Conservation (phyloP, 1,140 invertebrate genomes). For the Battus philenor region DNA sequence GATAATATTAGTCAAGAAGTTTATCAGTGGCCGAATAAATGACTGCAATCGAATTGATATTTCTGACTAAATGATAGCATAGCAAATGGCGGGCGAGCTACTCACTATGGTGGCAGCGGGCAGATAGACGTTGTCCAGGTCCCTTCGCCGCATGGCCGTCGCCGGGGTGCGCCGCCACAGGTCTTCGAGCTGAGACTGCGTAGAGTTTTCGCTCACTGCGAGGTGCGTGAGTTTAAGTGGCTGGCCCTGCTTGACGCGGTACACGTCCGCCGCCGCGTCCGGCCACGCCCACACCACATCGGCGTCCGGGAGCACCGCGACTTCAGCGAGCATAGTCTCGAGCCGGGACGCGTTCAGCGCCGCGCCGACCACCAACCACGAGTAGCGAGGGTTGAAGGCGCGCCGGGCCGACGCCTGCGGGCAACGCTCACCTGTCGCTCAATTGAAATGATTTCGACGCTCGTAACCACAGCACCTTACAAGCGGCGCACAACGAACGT, state of each 20-base stretch:
- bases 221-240: slow-evolving; percentile 21
- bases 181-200: neutral
- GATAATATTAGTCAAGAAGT: too few relatives aligned
- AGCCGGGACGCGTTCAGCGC: slow-evolving; percentile 23
- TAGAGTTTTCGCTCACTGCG: neutral
- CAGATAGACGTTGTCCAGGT: neutral
- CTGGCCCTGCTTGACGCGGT: slow-evolving; percentile 30
- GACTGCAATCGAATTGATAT: too few relatives aligned
- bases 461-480: too few relatives aligned
- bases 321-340: slow-evolving; percentile 20
- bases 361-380: slow-evolving; percentile 43
- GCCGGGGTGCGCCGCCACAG: neutral
- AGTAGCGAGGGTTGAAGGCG: slow-evolving; percentile 47
- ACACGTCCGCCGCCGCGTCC: slow-evolving; percentile 39
- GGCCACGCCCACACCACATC: slow-evolving; percentile 34
- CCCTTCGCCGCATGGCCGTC: neutral
- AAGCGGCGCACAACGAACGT: too few relatives aligned
- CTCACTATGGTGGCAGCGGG: slow-evolving; percentile 1
- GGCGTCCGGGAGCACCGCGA: slow-evolving; percentile 40
- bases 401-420: slow-evolving; percentile 47
- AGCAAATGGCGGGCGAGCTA: slow-evolving; percentile 30
- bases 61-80: too few relatives aligned
- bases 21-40: too few relatives aligned
- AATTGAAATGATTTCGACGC: too few relatives aligned
- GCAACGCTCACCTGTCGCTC: too few relatives aligned